These are phyloP conservation scores for Dynastes maya DNA, from an alignment of 2,888 invertebrate genomes.

Conservation along the genomic window DNA sequence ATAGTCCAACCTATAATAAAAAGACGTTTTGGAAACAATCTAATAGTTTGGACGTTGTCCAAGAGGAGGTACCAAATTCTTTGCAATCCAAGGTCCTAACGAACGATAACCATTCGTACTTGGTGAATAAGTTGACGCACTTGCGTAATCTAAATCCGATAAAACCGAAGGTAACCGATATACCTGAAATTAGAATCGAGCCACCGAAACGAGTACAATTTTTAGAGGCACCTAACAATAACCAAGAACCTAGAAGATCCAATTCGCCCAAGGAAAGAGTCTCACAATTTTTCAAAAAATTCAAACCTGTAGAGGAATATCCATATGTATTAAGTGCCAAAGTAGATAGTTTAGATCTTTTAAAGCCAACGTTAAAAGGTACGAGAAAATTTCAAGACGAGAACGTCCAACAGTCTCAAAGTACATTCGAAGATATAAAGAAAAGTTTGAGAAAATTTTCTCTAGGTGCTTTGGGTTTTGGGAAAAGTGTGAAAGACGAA, in stretches of 20 bases:
- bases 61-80: constrained; percentile 21
- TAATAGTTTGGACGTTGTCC: constrained; percentile 57
- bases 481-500: constrained; percentile 35
- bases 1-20: constrained; percentile 62
- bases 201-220: constrained; percentile 51
- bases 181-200: constrained; percentile 42
- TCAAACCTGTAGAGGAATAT: constrained; percentile 40
- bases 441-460: constrained; percentile 50
- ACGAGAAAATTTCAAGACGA: constrained; percentile 4
- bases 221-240: constrained; percentile 35
- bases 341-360: constrained; percentile 45
- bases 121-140: constrained; percentile 54
- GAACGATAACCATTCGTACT: constrained; percentile 56
- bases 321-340: constrained; percentile 46
- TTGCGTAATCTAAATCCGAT: constrained; percentile 45
- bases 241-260: constrained; percentile 31
- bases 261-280: constrained; percentile 48
- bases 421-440: constrained; percentile 44
- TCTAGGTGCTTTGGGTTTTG: constrained; percentile 48
- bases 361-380: constrained; percentile 30
- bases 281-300: constrained; percentile 48
- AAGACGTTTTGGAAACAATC: constrained; percentile 56
- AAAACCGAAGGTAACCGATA: constrained; percentile 31
- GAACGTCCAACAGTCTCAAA: constrained; percentile 19
- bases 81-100: constrained; percentile 44